phyloP scores from a whole-genome alignment of 2,888 invertebrate genomes.

The Spatulosminthurus flaviceps region DNA sequence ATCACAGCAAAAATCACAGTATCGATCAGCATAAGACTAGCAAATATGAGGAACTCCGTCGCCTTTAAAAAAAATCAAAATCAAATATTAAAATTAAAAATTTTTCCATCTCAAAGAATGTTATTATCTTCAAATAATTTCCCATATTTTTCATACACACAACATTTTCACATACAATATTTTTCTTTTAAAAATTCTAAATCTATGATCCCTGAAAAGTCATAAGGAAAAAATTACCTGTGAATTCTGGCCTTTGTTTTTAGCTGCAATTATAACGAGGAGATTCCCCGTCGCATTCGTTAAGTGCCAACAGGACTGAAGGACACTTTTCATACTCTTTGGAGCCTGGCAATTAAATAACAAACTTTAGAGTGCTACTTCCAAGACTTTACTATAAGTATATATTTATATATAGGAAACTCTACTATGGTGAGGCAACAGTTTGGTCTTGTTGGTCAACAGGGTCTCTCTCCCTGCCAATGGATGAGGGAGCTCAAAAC shows the following conservation, averaged over 20 bases:
- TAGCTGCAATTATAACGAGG: slow-evolving; percentile 83
- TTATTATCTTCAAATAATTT: too few species aligned
- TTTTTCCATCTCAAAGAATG: too few species aligned
- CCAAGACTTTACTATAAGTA: not conserved
- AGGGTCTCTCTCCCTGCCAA: not conserved
- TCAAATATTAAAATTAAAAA: too few species aligned
- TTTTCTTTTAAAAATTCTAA: too few species aligned
- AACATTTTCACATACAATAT: too few species aligned
- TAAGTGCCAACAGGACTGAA: slow-evolving; percentile 85
- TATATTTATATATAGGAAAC: too few species aligned
- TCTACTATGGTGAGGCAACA: not conserved
- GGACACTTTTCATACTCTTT: slow-evolving; percentile 82
- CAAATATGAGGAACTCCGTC: slow-evolving; percentile 86
- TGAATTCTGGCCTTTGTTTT: slow-evolving; percentile 69
- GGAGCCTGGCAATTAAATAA: slow-evolving; percentile 72
- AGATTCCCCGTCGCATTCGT: slow-evolving; percentile 81
- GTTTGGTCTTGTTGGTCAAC: not conserved
- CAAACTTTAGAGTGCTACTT: slow-evolving; percentile 21
- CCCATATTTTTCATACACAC: not conserved
- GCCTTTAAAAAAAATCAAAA: slow-evolving; percentile 72
- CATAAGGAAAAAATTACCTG: slow-evolving; percentile 40
- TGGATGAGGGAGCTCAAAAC: not conserved
- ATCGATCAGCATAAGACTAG: slow-evolving; percentile 83
- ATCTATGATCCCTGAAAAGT: too few species aligned
- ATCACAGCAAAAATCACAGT: slow-evolving; percentile 83